Percentiles rank a stretch among this genome's conserved stretches.
Conservation (phyloP, 2,113 vertebrate genomes). For the Nyctibius bracteatus region DNA sequence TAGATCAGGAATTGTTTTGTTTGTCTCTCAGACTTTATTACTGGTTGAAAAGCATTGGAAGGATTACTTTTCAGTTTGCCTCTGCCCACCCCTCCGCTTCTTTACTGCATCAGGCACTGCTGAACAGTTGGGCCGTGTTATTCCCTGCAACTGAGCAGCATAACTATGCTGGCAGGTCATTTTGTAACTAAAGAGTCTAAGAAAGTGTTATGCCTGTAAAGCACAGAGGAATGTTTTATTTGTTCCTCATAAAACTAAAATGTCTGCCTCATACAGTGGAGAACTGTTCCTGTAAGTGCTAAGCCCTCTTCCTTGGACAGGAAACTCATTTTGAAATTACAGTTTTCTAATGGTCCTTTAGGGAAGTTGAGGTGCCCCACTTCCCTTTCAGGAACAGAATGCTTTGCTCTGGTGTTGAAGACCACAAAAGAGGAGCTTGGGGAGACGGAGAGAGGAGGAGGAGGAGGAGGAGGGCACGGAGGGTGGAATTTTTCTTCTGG, state of each 20-base stretch:
- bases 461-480: not conserved
- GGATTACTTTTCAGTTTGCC: not conserved
- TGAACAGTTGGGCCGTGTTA: conserved; percentile 30
- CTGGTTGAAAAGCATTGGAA: not conserved
- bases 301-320: conserved; percentile 50
- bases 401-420: not conserved
- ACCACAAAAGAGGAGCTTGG: not conserved
- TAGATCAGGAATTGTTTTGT: not conserved
- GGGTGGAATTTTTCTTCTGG: not conserved
- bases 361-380: conserved; percentile 52
- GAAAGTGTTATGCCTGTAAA: conserved; percentile 55
- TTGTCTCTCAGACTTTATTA: not conserved
- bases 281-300: conserved; percentile 50
- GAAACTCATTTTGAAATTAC: conserved; percentile 55
- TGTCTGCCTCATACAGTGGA: conserved; percentile 26
- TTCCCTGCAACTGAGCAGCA: not conserved
- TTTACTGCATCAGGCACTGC: not conserved
- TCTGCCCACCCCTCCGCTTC: not conserved
- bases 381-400: conserved; percentile 28
- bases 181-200: conserved; percentile 33
- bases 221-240: conserved; percentile 62
- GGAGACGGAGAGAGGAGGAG: not conserved
- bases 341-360: conserved; percentile 61
- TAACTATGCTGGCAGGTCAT: conserved; percentile 16
- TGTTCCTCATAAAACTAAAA: conserved; percentile 59